These are phyloP conservation scores for Bhutanitis thaidina DNA, from an alignment of 2,888 invertebrate species.

Conservation along the genomic window DNA sequence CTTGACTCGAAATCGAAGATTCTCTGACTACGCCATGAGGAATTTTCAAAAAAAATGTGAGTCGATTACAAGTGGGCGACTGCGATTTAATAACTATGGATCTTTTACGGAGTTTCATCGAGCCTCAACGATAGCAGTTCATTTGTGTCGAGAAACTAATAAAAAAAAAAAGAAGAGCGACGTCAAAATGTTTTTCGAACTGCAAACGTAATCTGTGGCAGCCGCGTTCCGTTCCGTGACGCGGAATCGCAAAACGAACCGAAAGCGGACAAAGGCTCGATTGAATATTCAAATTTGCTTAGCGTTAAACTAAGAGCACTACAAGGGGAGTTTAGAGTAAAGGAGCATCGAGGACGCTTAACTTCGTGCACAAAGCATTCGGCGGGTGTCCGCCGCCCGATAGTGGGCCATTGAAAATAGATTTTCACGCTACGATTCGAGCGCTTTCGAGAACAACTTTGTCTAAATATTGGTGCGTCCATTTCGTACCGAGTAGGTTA, in stretches of 20 bases:
- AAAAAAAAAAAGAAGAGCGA: not conserved
- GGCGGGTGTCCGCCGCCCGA: conserved; percentile 64
- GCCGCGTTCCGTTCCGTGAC: conserved; percentile 25
- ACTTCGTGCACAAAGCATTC: conserved; percentile 71
- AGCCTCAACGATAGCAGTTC: no score
- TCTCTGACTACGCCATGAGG: no score
- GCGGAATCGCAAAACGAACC: conserved; percentile 32
- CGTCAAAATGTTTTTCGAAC: not conserved
- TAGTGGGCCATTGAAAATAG: conserved; percentile 78
- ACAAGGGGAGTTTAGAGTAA: conserved; percentile 56
- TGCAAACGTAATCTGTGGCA: conserved; percentile 6
- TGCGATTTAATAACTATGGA: no score
- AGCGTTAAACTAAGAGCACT: conserved; percentile 60
- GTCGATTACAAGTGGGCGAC: no score
- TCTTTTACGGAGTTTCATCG: no score
- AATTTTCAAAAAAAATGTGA: no score
- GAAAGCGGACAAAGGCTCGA: conserved; percentile 55
- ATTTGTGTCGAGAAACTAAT: no score
- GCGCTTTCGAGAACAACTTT: conserved; percentile 61
- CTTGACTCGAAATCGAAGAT: no score
- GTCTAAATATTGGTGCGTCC: conserved; percentile 55
- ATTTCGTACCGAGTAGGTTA: conserved; percentile 3
- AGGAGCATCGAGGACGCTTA: conserved; percentile 61
- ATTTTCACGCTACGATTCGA: conserved; percentile 72
- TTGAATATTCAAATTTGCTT: conserved; percentile 78